Evolutionary conservation across 2,797 vertebrate species (phyloP), one percentile per base, ranked within the genome.

Genomic region (Valencia hispanica): DNA sequence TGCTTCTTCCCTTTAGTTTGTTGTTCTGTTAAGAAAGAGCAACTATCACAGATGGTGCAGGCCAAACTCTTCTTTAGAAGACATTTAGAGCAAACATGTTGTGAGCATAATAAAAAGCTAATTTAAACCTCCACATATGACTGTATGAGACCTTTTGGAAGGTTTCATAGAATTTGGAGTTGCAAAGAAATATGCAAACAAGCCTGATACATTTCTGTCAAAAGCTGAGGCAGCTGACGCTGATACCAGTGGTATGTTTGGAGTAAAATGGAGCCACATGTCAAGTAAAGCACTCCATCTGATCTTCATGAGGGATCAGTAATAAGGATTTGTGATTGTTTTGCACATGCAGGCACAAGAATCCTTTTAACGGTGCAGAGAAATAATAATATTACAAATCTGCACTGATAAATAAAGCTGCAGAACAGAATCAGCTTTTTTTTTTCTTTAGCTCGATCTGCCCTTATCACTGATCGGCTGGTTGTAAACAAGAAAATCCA

Each of bases 31-130:
- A 74, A 66, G 36, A 66, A 65, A 66, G n/a, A 17, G 43, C 0
- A 30, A 75, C 41, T 68, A 32, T 15, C 6, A 68, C 36, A 53
- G 36, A 53, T 4, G n/a, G 34, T 2, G 9, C 50, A 68, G 50
- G 36, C 30, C 63, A 75, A 75, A 50, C 22, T 75, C 45, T 50
- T 25, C 34, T 53, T 50, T 27, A 68, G 4, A 48, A 59, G 22
- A 59, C 57, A 59, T 36, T 36, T 32, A 63, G 59, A 63, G 32
- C 59, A 63, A 36, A 63, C 18, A 32, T 63, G 59, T 63, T 32
- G 32, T 39, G 15, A 32, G 43, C 17, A 32, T 34, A 48, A 32
- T 12, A 12, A 48, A 50, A 50, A 34, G 47, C 17, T 15, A 53
- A 53, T 17, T 71, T 15, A 27, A 70, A 55, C 3, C 11, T 2